Evolutionary conservation across 2,797 vertebrate genomes (phyloP), one percentile per base, ranked within the genome.

Genomic region (Siniperca obscura): DNA sequence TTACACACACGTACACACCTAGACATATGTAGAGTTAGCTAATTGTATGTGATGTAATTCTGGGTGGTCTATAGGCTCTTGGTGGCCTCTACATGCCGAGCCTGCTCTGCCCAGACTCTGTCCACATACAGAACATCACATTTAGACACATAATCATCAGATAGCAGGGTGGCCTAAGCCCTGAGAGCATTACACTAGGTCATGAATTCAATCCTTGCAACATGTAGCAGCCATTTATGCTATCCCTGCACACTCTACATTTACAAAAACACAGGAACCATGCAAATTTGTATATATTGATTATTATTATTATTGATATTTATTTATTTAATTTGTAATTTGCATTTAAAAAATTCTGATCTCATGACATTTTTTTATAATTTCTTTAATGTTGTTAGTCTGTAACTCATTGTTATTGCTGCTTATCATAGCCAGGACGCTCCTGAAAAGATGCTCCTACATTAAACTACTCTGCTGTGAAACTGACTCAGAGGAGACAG

Each of bases 41-140:
- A 74, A 82, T 70, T 83, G 77, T 80, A 78, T 87, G 74, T 70
- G 34, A 85, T 86, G 68, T 74, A 77, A 77, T 36, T 71, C 72
- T 92, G 91, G 93, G 91, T 93, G 94, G 93, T 93, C 92, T 87
- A 60, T 61, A 62, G 77, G 76, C 72, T 85, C 78, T 38, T 78
- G 64, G 80, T 84, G 73, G 86, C 78, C 76, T 84, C 74, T 72
- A 71, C 57, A 74, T 84, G 77, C 68, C 9, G 21, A 86, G 72
- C 60, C 78, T 22, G 46, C 59, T 65, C 76, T 64, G 72, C 44
- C 62, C 61, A 21, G 57, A 57, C 76, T 81, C 13, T 48, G 67
- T 77, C 76, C 78, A 76, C n/a, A 72, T 48, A 40, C 57, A 53
- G 60, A 55, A 22, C 27, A 57, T 87, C 74, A 62, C 78, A 81